Percentiles rank a stretch among this genome's conserved stretches.
Conservation (phyloP, 2,888 invertebrate genomes). For the Chrysolina americana region DNA sequence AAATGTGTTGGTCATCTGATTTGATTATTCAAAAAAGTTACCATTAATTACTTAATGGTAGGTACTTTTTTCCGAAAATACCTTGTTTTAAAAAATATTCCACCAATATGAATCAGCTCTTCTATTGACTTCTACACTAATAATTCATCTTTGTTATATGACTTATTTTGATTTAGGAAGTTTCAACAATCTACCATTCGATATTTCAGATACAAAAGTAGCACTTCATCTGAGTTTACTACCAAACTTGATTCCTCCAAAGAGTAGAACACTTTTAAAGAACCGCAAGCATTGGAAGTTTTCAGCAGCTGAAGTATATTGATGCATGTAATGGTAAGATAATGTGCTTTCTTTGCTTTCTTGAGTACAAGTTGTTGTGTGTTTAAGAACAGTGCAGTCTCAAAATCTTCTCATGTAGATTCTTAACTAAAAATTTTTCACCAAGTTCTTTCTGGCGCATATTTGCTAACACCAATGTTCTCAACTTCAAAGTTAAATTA, state of each 20-base stretch:
- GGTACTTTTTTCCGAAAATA: background rate
- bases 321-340: too few relatives aligned
- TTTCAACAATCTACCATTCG: slow-evolving; percentile 17
- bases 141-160: slow-evolving; percentile 12
- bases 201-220: background rate
- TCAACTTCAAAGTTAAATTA: too few relatives aligned
- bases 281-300: slow-evolving; percentile 13
- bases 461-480: too few relatives aligned
- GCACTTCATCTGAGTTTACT: slow-evolving; percentile 20
- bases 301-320: background rate
- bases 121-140: slow-evolving; percentile 4
- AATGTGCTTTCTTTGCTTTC: too few relatives aligned
- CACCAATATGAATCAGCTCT: slow-evolving; percentile 11
- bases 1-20: background rate
- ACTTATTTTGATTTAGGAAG: slow-evolving; percentile 1
- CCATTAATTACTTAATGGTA: too few relatives aligned
- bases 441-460: too few relatives aligned
- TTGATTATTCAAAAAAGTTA: too few relatives aligned
- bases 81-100: slow-evolving; percentile 10
- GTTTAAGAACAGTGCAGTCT: too few relatives aligned
- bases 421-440: too few relatives aligned
- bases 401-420: too few relatives aligned
- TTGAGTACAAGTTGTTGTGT: too few relatives aligned
- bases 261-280: slow-evolving; percentile 16
- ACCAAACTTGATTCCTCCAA: slow-evolving; percentile 9